Percentiles rank a stretch among this genome's conserved stretches.
Conservation (phyloP, 2,888 invertebrate genomes). For the Agonopterix subpropinquella region DNA sequence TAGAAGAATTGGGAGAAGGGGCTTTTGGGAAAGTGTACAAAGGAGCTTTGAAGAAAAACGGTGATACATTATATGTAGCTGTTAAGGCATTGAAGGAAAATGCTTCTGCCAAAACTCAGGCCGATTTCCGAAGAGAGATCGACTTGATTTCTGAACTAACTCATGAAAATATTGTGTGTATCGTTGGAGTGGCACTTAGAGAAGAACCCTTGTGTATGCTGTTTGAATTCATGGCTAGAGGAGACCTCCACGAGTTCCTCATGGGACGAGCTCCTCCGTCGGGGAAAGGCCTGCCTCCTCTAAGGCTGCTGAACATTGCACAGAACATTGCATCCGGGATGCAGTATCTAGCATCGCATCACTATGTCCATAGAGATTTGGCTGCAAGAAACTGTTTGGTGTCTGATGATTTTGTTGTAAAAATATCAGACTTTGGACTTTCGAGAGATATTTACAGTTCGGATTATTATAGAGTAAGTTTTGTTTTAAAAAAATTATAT, state of each 20-base stretch:
- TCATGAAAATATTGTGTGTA: conserved; percentile 96
- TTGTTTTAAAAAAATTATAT: conserved; percentile 8
- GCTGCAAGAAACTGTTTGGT: conserved; percentile 98
- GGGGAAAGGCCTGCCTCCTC: conserved; percentile 84
- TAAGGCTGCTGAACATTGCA: conserved; percentile 93
- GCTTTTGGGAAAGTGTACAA: conserved; percentile 98
- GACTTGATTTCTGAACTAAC: conserved; percentile 95
- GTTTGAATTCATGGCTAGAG: conserved; percentile 98
- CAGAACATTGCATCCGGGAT: conserved; percentile 90
- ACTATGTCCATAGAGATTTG: conserved; percentile 97
- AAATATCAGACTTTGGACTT: conserved; percentile 97
- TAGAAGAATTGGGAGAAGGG: conserved; percentile 96
- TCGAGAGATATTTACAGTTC: conserved; percentile 95
- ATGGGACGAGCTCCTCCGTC: conserved; percentile 92
- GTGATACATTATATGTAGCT: conserved; percentile 87
- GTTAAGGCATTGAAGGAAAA: conserved; percentile 96
- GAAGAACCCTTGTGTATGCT: conserved; percentile 96
- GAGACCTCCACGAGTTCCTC: conserved; percentile 97
- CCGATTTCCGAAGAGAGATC: conserved; percentile 95
- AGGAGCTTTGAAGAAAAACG: conserved; percentile 86
- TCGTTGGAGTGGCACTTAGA: conserved; percentile 92
- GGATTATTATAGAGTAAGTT: conserved; percentile 88
- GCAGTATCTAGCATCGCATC: conserved; percentile 92
- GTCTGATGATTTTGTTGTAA: conserved; percentile 94
- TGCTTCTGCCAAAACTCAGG: conserved; percentile 92